Percentiles rank a stretch among this genome's conserved stretches.
These are phyloP conservation scores for Drosophila pseudotalamancana DNA, from an alignment of 2,888 invertebrate genomes.

Conservation along the genomic window DNA sequence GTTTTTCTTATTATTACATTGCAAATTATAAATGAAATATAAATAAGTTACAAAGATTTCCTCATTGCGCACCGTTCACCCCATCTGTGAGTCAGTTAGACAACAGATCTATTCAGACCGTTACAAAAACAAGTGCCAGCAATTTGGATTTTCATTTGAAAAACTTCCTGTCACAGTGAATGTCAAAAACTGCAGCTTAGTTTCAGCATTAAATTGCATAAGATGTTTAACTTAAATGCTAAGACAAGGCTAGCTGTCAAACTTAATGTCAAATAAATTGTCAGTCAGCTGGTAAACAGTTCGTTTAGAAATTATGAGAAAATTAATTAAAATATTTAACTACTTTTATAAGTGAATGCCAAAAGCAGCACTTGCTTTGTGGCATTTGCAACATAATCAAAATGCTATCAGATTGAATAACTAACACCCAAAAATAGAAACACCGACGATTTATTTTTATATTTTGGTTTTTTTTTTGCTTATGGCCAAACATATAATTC, in stretches of 20 bases:
- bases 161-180: constrained; percentile 31
- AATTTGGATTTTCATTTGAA: constrained; percentile 1
- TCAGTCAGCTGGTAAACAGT: too few species aligned
- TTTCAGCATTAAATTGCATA: too few species aligned
- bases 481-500: constrained; percentile 29
- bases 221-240: too few species aligned
- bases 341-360: constrained; percentile 1
- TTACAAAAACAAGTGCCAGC: constrained; percentile 13
- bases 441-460: constrained; percentile 32
- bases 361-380: constrained; percentile 14
- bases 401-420: constrained; percentile 56
- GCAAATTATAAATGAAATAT: too few species aligned
- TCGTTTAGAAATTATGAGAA: too few species aligned
- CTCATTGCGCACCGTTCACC: constrained; percentile 59
- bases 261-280: not conserved
- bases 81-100: constrained; percentile 32
- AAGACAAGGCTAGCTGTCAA: not conserved
- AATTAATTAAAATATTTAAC: not conserved
- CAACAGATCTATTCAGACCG: constrained; percentile 17
- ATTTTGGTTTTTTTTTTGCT: constrained; percentile 1
- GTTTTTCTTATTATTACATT: constrained; percentile 20
- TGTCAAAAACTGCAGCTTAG: constrained; percentile 4
- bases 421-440: constrained; percentile 36
- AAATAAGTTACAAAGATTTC: constrained; percentile 56
- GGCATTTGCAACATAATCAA: constrained; percentile 37